These are phyloP conservation scores for Acanthosoma haemorrhoidale DNA, from an alignment of 2,888 invertebrate genomes.

Conservation along the genomic window DNA sequence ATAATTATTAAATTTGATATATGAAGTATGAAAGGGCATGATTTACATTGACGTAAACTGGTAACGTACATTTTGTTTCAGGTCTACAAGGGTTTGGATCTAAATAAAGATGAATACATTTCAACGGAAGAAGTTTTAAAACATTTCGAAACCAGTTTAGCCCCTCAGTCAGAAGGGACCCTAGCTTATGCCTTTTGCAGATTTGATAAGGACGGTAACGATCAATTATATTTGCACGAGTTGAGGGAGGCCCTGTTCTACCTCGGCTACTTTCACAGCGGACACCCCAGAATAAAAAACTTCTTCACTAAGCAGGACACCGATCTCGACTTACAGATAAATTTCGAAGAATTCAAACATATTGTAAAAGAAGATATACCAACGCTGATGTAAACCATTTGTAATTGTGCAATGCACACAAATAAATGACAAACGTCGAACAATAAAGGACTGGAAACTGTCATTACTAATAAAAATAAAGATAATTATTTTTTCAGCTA, in stretches of 20 bases:
- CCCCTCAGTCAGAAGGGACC: neutral
- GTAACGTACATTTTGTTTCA: conserved; percentile 18
- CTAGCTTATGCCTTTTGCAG: conserved; percentile 29
- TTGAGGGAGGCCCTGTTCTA: conserved; percentile 32
- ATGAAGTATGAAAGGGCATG: too few species aligned
- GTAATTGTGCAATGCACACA: too few species aligned
- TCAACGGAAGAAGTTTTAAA: conserved; percentile 25
- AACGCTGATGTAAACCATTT: neutral
- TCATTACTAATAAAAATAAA: too few species aligned
- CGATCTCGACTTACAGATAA: neutral
- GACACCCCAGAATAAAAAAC: neutral
- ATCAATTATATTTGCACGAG: conserved; percentile 31
- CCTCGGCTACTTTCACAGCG: conserved; percentile 28
- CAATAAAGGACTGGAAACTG: too few species aligned
- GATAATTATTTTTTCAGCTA: too few species aligned
- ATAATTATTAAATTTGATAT: too few species aligned
- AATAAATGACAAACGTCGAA: too few species aligned
- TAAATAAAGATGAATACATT: conserved; percentile 29
- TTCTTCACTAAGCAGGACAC: neutral
- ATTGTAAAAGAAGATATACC: neutral
- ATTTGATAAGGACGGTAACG: conserved; percentile 36
- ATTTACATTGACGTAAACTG: too few species aligned
- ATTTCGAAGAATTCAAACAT: neutral
- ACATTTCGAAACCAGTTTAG: conserved; percentile 25
- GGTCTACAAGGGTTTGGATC: conserved; percentile 29